Base-by-base conservation (phyloP, 30 jellyfish, hydroid and myxozoan species). In the Cassiopea andromeda region DNA sequence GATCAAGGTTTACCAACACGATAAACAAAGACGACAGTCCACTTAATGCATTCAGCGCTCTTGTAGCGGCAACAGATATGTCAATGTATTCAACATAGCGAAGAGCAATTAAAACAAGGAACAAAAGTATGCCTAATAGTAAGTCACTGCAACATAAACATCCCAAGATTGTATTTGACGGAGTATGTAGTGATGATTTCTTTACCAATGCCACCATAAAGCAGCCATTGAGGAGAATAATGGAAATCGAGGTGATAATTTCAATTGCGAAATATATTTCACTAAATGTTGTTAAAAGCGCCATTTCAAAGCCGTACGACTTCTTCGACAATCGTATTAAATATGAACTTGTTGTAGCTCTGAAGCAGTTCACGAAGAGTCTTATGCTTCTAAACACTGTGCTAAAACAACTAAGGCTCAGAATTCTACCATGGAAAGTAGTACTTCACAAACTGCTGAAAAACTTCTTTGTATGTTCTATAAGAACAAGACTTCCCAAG, bases 131-230 rank as follows among this genome's bases (percentile, higher is more conserved):
- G 45, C 92, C 92, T 5, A 71, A 57, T 0, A 84, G 45, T 2
- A 69, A 57, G 48, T 84, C 92, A 15, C 85, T 84, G n/a, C 71
- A n/a, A 50, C 78, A 69, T 59, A 84, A 43, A 47, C 78, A 76
- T 15, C 92, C 92, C 17, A 84, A 74, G 1, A 84, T 59, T 19
- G 60, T 38, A 44, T 84, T 84, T 71, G 92, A 84, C 46, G 92
- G 92, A 13, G 85, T 84, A 44, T 59, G 92, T 45, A 84, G 38
- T 7, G 75, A 14, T 16, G 79, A 2, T 12, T 5, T 71, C 44
- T 72, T 84, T 44, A 72, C 15, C 6, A 84, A 38, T 46, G 78
- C 48, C 2, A 71, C 78, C 48, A 84, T 15, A 43, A 70, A 71
- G 27, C 70, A 47, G 54, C 85, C 48, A 58, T 84, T 84, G 46